Evolutionary conservation across 1,140 invertebrate species (phyloP), one percentile per base, ranked within the genome.

Genomic region (Sipha flava): DNA sequence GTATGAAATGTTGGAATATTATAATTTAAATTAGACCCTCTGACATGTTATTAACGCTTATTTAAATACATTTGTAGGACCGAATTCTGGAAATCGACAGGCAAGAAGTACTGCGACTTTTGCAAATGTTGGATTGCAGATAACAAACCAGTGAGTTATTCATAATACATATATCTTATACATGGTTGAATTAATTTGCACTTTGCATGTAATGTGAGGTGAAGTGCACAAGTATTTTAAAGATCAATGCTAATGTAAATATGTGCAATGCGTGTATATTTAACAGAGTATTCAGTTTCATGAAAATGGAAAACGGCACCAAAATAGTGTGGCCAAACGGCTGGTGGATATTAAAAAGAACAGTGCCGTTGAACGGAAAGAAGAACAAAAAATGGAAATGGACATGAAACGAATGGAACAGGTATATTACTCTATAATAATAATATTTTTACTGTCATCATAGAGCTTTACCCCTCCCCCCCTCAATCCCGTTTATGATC

Each of bases 81-180:
- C 9, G 96, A 98, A 83, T 98, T 96, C 85, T 99, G 97, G 97
- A 96, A 97, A 86, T 98, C 96, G 37, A 92, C 96, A 82, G 93
- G 93, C 0, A 91, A 95, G 79, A 98, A 98, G 86, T 98, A 92
- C 85, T 99, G 97, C 84, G 95, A 98, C 82, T 96, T 96, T 86
- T 99, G 97, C 86, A 98, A 98, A 87, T 98, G 96, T 85, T 99
- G 97, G 96, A 93, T 98, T 82, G 93, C 95, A 73, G 96, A 98
- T 86, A 99, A 98, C 85, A 97, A 95, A 89, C 92, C 95, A 57
- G 94, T 95, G 89, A 90, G 90, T 86, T n/a, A n/a, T n/a, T 82
- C 10, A 70, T 45, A 26, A 45, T 37, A 18, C 18, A 26, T 3
- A 23, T n/a, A 62, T n/a, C 18, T 37, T 47, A 1, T 18, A 68